phyloP scores from a whole-genome alignment of 1,140 invertebrate genomes.

The Sycophaga agraensis region DNA sequence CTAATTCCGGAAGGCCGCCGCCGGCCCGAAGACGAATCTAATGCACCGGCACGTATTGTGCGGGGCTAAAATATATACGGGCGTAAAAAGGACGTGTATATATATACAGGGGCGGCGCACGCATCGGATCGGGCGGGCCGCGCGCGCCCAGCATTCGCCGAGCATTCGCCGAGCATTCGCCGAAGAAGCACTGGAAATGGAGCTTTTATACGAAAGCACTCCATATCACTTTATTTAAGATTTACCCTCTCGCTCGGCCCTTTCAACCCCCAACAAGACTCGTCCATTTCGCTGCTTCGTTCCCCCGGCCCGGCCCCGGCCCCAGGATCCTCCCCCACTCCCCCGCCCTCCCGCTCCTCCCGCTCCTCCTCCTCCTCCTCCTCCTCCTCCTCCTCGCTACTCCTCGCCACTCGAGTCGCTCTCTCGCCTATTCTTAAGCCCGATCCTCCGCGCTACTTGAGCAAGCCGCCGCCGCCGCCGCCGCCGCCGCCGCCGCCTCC shows the following conservation, averaged over 20 bases:
- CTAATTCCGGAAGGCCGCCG: slow-evolving; percentile 13
- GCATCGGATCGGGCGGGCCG: slow-evolving; percentile 17
- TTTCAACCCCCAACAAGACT: slow-evolving; percentile 59
- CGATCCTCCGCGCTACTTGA: slow-evolving; percentile 34
- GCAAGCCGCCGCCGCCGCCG: slow-evolving; percentile 1
- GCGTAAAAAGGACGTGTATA: slow-evolving; percentile 20
- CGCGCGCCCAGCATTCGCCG: slow-evolving; percentile 7
- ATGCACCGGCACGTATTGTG: slow-evolving; percentile 30
- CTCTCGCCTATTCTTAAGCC: slow-evolving; percentile 38
- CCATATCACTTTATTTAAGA: slow-evolving; percentile 62
- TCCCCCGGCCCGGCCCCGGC: slow-evolving; percentile 14
- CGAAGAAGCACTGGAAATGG: slow-evolving; percentile 56
- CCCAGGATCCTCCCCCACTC: slow-evolving; percentile 7
- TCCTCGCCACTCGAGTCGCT: slow-evolving; percentile 31
- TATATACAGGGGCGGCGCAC: slow-evolving; percentile 13
- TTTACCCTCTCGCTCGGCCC: slow-evolving; percentile 58
- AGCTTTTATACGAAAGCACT: slow-evolving; percentile 61
- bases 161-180: slow-evolving; percentile 21
- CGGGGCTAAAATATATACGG: slow-evolving; percentile 25
- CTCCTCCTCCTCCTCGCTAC: neutral
- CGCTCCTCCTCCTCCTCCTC: neutral
- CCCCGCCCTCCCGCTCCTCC: neutral
- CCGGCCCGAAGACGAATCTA: slow-evolving; percentile 23
- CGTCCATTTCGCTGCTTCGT: slow-evolving; percentile 55
- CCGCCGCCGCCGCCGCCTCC: neutral